phyloP scores from a whole-genome alignment of 2,113 vertebrate species.

The Xerus inauris region DNA sequence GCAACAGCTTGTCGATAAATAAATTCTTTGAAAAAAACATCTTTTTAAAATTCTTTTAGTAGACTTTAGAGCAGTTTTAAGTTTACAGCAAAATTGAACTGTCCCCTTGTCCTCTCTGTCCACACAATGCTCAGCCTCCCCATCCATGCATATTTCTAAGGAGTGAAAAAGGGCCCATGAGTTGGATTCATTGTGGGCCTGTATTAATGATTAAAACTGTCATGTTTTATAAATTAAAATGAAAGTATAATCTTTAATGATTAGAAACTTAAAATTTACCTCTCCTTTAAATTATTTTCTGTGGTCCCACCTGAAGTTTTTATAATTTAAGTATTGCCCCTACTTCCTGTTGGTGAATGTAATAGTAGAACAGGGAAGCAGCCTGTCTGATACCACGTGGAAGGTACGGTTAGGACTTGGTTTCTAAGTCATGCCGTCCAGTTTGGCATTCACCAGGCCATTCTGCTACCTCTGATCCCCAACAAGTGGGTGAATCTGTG shows the following conservation, averaged over 20 bases:
- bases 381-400: neutral
- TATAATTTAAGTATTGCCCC: neutral
- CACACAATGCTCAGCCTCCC: neutral
- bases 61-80: neutral
- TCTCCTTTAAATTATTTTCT: neutral
- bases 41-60: neutral
- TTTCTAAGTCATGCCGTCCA: neutral
- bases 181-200: neutral
- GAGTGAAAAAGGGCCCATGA: neutral
- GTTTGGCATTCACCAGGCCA: neutral
- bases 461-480: accelerated
- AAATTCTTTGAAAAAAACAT: no score
- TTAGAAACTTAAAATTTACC: neutral
- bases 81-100: neutral
- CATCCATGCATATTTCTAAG: neutral
- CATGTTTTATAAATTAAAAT: neutral
- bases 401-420: neutral
- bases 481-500: neutral
- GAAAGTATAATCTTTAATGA: neutral
- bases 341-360: accelerated
- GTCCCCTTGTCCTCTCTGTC: neutral
- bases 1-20: neutral
- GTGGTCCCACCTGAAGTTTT: neutral
- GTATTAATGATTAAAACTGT: neutral
- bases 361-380: neutral